A percentile compares a stretch with the other conserved stretches of the same genome.
Conservation (phyloP, 1,140 invertebrate species). For the Coelopa frigida region DNA sequence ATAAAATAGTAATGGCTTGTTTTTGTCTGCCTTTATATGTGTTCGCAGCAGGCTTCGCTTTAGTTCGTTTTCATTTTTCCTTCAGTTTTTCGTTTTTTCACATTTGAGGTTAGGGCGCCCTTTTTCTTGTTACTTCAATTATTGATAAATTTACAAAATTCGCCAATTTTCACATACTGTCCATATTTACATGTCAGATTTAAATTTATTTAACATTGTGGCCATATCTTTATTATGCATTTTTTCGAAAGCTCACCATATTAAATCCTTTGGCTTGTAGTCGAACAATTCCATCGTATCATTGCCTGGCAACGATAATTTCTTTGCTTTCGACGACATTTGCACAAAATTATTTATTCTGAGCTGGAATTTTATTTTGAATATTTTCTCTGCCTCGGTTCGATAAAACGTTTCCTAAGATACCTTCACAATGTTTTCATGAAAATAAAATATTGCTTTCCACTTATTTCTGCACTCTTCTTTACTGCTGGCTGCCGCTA, state of each 20-base stretch:
- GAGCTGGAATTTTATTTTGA: conserved; percentile 18
- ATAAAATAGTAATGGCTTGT: no score
- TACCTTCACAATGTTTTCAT: conserved; percentile 2
- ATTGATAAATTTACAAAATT: conserved; percentile 1
- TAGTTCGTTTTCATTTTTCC: conserved; percentile 1
- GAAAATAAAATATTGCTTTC: background rate
- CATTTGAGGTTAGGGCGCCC: conserved; percentile 15
- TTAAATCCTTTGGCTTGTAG: conserved; percentile 42
- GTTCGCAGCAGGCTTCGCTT: no score
- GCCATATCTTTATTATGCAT: background rate
- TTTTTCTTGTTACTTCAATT: conserved; percentile 6
- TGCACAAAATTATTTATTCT: conserved; percentile 28
- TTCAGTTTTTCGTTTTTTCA: background rate
- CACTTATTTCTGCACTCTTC: conserved; percentile 1
- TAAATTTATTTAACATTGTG: no score
- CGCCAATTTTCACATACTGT: no score
- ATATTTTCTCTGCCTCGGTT: background rate
- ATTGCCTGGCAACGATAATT: conserved; percentile 39
- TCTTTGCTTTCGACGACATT: conserved; percentile 43
- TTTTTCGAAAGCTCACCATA: conserved; percentile 37
- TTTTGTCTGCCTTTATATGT: no score
- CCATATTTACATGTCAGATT: no score
- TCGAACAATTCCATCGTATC: conserved; percentile 37
- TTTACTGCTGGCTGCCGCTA: conserved; percentile 6
- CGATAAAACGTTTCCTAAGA: background rate